Evolutionary conservation across 2,888 invertebrate genomes (phyloP).

Genomic region (Euplexia lucipara): DNA sequence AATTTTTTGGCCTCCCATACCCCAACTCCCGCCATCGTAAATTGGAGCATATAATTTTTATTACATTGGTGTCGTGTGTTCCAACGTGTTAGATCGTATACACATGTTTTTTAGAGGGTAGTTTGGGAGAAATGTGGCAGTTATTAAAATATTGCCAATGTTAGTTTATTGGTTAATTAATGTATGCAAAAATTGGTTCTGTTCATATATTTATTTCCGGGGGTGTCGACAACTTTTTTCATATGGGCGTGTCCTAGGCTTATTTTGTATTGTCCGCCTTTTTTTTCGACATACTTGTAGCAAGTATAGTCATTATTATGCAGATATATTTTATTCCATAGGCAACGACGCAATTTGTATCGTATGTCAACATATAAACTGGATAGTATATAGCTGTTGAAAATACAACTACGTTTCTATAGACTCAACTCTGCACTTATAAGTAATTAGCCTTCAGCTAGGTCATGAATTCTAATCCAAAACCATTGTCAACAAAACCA

Average conservation of each 20-base stretch:
- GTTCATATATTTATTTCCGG: conserved; percentile 51
- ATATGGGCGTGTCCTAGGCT: conserved; percentile 54
- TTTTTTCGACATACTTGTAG: conserved; percentile 38
- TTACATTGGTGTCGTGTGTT: conserved; percentile 88
- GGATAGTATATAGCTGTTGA: not conserved
- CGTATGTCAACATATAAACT: not conserved
- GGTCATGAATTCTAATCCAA: not conserved
- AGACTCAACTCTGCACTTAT: not conserved
- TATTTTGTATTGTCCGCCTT: conserved; percentile 45
- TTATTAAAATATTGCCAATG: conserved; percentile 41
- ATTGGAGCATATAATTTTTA: conserved; percentile 91
- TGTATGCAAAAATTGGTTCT: conserved; percentile 46
- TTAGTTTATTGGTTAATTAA: conserved; percentile 42
- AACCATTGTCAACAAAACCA: not conserved
- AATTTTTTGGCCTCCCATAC: conserved; percentile 81
- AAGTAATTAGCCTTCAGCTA: not conserved
- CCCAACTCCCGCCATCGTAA: conserved; percentile 82
- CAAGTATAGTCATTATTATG: conserved; percentile 48
- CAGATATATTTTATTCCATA: conserved; percentile 22
- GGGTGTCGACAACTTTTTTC: conserved; percentile 54
- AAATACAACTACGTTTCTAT: not conserved
- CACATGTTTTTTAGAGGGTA: conserved; percentile 55
- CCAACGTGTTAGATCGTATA: conserved; percentile 72
- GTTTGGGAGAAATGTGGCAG: conserved; percentile 34
- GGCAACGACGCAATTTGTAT: conserved; percentile 10